phyloP scores from a whole-genome alignment of 53 echinoderm and acorn worm species.

The Echinometra lucunter region DNA sequence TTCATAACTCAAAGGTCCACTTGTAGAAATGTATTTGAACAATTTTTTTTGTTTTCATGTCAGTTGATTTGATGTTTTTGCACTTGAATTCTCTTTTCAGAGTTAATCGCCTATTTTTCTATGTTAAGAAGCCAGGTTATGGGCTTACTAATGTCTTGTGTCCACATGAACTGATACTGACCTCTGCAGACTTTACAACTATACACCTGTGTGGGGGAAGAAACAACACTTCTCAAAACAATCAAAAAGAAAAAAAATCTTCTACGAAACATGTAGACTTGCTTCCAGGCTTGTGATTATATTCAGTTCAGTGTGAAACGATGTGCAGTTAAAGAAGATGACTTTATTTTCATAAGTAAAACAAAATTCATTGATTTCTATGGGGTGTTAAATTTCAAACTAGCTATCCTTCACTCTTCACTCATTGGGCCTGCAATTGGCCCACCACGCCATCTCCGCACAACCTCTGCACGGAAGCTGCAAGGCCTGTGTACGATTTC shows the following conservation, averaged over 20 bases:
- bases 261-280: neutral
- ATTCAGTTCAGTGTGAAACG: neutral
- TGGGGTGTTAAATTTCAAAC: too few species aligned
- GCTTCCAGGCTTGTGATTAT: neutral
- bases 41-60: neutral
- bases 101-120: conserved; percentile 24
- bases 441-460: too few species aligned
- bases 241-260: too few species aligned
- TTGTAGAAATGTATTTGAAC: neutral
- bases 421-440: too few species aligned
- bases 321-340: neutral
- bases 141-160: conserved; percentile 25
- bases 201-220: conserved; percentile 47
- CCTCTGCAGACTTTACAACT: conserved; percentile 4
- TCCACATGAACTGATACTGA: conserved; percentile 63
- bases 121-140: neutral
- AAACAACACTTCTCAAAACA: conserved; percentile 1
- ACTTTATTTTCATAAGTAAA: too few species aligned
- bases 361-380: too few species aligned
- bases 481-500: too few species aligned
- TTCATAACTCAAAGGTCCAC: neutral
- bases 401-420: too few species aligned
- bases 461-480: too few species aligned
- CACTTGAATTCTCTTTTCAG: conserved; percentile 21
- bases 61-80: neutral